These are phyloP conservation scores for Emydura subglobosa DNA, from an alignment of 2,113 vertebrate species.

Conservation along the genomic window DNA sequence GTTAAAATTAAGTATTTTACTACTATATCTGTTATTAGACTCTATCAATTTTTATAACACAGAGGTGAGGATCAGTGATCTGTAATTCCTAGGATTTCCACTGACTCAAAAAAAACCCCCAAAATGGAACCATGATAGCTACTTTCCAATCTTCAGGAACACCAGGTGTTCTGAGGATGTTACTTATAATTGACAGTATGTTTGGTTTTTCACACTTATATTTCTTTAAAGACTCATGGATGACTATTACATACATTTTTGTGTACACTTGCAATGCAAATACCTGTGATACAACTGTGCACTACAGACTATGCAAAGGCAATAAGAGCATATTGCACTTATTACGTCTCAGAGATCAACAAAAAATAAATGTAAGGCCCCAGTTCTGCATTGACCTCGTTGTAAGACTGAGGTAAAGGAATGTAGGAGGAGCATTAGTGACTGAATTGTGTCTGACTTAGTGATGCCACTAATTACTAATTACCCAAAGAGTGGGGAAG, in stretches of 20 bases:
- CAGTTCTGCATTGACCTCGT: background rate
- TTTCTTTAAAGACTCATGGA: background rate
- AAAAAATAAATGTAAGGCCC: no score
- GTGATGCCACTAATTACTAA: background rate
- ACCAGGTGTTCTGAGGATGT: background rate
- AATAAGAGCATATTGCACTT: background rate
- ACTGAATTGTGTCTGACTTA: background rate
- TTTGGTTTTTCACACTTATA: background rate
- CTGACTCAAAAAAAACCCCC: no score
- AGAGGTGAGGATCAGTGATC: background rate
- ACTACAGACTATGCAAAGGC: background rate
- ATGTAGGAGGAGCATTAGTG: background rate
- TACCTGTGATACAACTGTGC: background rate
- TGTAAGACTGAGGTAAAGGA: background rate
- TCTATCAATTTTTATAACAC: background rate
- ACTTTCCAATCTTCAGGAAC: background rate
- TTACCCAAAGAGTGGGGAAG: background rate
- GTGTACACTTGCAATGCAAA: background rate
- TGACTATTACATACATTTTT: background rate
- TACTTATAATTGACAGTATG: background rate
- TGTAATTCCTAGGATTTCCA: background rate
- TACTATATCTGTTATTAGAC: background rate
- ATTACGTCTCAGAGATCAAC: background rate
- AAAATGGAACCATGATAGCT: background rate
- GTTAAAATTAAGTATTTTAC: background rate